Conservation (phyloP, 2,888 invertebrate species). For the Alcis repandata region DNA sequence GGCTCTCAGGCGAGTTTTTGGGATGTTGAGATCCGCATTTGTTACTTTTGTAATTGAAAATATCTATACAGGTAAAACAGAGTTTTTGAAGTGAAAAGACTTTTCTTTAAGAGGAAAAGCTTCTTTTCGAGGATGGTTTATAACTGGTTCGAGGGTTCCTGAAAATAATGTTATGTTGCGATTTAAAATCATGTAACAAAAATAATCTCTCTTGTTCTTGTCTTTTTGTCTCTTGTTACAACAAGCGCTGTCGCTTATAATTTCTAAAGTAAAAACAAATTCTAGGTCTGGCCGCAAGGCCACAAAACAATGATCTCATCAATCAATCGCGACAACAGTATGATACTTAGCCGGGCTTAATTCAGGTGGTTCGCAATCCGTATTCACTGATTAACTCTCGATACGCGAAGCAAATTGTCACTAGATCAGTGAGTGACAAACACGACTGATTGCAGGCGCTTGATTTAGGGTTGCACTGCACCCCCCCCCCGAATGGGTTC, state of each 20-base stretch:
- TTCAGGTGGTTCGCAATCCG: neutral
- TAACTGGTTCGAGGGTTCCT: too few relatives aligned
- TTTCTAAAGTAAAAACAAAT: too few relatives aligned
- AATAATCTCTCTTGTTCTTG: too few relatives aligned
- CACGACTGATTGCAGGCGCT: constrained; percentile 23
- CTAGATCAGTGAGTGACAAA: constrained; percentile 21
- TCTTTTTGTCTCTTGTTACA: too few relatives aligned
- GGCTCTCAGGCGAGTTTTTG: neutral
- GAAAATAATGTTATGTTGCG: too few relatives aligned
- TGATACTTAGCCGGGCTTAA: neutral
- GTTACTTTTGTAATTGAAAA: neutral
- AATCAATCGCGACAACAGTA: neutral
- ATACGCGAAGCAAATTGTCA: constrained; percentile 1
- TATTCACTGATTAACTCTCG: neutral
- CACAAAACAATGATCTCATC: neutral
- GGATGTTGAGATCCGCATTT: neutral
- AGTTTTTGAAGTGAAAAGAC: neutral
- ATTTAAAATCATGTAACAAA: too few relatives aligned
- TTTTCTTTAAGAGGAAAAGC: neutral
- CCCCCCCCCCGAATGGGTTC: too few relatives aligned
- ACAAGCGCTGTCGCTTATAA: too few relatives aligned
- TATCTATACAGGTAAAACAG: too few relatives aligned
- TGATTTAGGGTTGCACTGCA: constrained; percentile 1
- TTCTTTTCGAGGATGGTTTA: neutral
- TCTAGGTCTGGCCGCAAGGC: too few relatives aligned